Evolutionary conservation across 2,888 invertebrate genomes (phyloP).

Genomic region (Allolobophora icterica): DNA sequence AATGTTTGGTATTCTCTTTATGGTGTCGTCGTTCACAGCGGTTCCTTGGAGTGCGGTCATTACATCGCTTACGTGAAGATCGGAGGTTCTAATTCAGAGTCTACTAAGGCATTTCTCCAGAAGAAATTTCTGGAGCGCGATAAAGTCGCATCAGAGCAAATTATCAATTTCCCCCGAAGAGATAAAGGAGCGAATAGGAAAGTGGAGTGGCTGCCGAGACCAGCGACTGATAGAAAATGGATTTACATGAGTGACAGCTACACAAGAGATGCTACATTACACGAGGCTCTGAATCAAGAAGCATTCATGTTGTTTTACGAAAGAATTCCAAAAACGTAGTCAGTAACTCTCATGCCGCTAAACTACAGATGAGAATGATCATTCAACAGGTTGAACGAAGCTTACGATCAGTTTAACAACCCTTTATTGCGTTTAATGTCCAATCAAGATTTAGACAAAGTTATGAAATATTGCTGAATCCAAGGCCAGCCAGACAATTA

Average conservation of each 20-base stretch:
- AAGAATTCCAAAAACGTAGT: not conserved
- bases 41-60: not conserved
- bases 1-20: slow-evolving; percentile 6
- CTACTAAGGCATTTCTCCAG: not conserved
- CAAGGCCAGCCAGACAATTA: no score
- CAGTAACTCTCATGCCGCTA: not conserved
- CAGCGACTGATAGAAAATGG: not conserved
- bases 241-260: not conserved
- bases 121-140: not conserved
- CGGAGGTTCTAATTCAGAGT: not conserved
- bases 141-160: not conserved
- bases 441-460: not conserved
- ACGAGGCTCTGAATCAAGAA: not conserved
- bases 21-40: slow-evolving; percentile 20
- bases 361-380: not conserved
- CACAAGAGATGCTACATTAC: not conserved
- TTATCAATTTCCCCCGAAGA: not conserved
- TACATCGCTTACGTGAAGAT: not conserved
- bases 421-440: not conserved
- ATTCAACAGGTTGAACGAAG: not conserved
- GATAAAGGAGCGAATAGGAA: not conserved
- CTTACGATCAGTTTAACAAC: not conserved
- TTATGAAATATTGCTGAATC: no score
- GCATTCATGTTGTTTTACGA: not conserved
- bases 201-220: not conserved